Evolutionary conservation across 1,140 invertebrate genomes (phyloP).

Genomic region (Penaeus indicus): DNA sequence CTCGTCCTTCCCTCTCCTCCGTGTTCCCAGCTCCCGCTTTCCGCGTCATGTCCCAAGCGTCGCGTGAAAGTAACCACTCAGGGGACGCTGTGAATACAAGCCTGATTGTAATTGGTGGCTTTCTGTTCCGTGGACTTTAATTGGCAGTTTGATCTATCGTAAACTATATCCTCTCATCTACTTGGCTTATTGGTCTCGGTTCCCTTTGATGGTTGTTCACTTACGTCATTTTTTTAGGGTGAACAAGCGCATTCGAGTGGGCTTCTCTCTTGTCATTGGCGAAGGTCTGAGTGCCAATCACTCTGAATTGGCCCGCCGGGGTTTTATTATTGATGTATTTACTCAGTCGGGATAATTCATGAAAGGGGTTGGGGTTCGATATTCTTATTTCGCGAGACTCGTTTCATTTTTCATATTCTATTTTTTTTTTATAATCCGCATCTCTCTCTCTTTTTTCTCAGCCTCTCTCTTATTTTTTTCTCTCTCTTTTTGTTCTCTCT

Average conservation of each 20-base stretch:
- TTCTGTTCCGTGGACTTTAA: constrained; percentile 47
- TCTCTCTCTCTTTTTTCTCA: no score
- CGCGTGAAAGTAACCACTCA: constrained; percentile 41
- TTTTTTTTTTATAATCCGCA: no score
- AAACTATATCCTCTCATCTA: constrained; percentile 59
- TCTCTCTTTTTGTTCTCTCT: no score
- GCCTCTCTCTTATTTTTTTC: no score
- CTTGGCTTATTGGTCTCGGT: constrained; percentile 52
- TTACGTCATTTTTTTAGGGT: constrained; percentile 8
- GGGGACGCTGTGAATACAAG: constrained; percentile 38
- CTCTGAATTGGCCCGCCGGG: no score
- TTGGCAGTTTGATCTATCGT: constrained; percentile 58
- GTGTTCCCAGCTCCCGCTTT: neutral
- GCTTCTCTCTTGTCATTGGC: no score
- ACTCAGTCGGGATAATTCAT: no score
- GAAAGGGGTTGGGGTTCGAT: no score
- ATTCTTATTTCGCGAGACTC: no score
- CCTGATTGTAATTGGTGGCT: constrained; percentile 58
- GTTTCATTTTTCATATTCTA: no score
- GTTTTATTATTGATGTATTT: no score
- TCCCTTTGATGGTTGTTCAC: constrained; percentile 50
- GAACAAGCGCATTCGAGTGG: neutral
- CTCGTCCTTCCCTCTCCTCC: neutral
- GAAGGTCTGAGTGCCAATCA: no score
- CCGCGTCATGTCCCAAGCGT: neutral